Evolutionary conservation across 2,888 invertebrate genomes (phyloP).

Genomic region (Drosophila nigricruria): DNA sequence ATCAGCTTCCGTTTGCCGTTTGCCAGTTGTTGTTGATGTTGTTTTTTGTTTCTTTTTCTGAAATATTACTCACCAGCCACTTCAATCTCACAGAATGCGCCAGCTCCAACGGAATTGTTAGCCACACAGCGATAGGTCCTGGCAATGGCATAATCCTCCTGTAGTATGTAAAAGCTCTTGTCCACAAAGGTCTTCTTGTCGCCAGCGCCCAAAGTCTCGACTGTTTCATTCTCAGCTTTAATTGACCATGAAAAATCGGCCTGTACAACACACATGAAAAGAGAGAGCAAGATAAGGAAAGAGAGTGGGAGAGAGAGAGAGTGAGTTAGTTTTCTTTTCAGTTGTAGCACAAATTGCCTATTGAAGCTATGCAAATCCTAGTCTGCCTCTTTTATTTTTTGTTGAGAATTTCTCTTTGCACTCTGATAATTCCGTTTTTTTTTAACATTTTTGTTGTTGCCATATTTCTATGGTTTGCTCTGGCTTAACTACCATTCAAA

Average conservation of each 20-base stretch:
- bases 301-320: constrained; percentile 14
- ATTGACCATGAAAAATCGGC: constrained; percentile 93
- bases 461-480: constrained; percentile 24
- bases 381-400: constrained; percentile 4
- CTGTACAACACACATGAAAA: constrained; percentile 79
- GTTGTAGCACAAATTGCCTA: constrained; percentile 1
- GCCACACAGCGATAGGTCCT: constrained; percentile 94
- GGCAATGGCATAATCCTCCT: constrained; percentile 87
- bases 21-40: constrained; percentile 19
- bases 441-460: constrained; percentile 10
- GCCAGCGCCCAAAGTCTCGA: constrained; percentile 87
- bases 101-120: constrained; percentile 92
- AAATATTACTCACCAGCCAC: constrained; percentile 87
- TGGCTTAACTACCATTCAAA: constrained; percentile 12
- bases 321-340: constrained; percentile 1
- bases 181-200: constrained; percentile 73
- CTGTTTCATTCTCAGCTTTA: constrained; percentile 93
- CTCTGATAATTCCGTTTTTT: constrained; percentile 22
- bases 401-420: constrained; percentile 20
- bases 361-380: constrained; percentile 9
- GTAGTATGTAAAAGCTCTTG: constrained; percentile 88
- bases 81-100: constrained; percentile 88
- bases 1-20: constrained; percentile 77
- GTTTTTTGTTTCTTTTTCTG: constrained; percentile 10
- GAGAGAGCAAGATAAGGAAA: constrained; percentile 6